These are phyloP conservation scores for Porites lutea DNA, from an alignment of 64 coral and sea anemone genomes.

Conservation along the genomic window DNA sequence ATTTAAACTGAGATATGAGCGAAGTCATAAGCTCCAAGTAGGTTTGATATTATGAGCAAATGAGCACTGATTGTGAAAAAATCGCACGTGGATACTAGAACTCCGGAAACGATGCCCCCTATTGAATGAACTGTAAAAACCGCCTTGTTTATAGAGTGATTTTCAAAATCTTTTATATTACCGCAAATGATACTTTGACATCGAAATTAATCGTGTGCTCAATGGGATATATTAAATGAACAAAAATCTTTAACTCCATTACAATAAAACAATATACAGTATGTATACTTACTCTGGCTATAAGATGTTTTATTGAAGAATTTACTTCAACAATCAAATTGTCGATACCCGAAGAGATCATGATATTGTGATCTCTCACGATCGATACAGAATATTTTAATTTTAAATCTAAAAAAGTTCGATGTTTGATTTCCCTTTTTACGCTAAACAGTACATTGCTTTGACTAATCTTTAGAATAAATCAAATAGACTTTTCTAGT, in stretches of 20 bases:
- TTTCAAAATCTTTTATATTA: neutral
- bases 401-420: too few species aligned
- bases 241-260: neutral
- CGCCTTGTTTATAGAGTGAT: neutral
- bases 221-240: neutral
- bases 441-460: too few species aligned
- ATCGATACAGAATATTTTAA: too few species aligned
- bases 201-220: neutral
- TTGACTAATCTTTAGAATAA: too few species aligned
- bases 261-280: neutral
- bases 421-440: too few species aligned
- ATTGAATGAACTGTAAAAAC: neutral
- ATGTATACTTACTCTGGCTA: too few species aligned
- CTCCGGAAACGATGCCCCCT: neutral
- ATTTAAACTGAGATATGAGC: neutral
- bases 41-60: neutral
- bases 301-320: too few species aligned
- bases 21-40: neutral
- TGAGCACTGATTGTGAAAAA: neutral
- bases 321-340: too few species aligned
- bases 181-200: neutral
- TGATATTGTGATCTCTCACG: too few species aligned
- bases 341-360: too few species aligned
- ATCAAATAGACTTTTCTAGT: neutral
- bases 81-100: neutral